Percentiles rank a stretch among this genome's conserved stretches.
phyloP scores from a whole-genome alignment of 2,113 vertebrate species.

The Chlorodrepanis virens region DNA sequence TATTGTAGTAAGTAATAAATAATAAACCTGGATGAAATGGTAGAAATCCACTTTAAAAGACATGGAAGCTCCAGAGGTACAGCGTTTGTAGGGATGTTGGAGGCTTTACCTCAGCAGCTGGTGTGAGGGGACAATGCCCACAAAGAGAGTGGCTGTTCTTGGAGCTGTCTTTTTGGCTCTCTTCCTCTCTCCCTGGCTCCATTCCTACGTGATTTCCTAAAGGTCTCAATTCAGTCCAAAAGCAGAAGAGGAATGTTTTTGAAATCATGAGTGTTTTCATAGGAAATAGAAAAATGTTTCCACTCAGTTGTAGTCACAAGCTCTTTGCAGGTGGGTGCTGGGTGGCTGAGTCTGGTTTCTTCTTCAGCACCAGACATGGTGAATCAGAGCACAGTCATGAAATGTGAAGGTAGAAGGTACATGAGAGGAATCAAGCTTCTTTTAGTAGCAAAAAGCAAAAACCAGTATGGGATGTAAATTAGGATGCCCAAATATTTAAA shows the following conservation, averaged over 20 bases:
- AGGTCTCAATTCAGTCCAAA: background rate
- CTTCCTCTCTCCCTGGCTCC: background rate
- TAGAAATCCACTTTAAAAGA: background rate
- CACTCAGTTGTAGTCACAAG: background rate
- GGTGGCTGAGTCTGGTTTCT: background rate
- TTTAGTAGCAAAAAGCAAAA: background rate
- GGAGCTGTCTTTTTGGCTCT: background rate
- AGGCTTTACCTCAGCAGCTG: background rate
- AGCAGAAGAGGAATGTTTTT: background rate
- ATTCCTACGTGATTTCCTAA: background rate
- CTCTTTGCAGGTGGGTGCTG: background rate
- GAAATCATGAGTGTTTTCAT: background rate
- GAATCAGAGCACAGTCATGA: background rate
- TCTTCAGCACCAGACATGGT: background rate
- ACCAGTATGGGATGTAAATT: background rate
- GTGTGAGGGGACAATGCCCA: accelerated
- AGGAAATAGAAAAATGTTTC: background rate
- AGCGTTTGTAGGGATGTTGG: background rate
- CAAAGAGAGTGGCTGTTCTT: background rate
- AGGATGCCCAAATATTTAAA: background rate
- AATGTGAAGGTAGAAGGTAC: background rate
- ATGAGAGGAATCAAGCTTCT: background rate
- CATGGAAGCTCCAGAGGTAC: background rate
- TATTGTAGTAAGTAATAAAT: background rate
- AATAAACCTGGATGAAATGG: background rate